Percentiles rank a stretch among this genome's conserved stretches.
Evolutionary conservation across 2,113 vertebrate species (phyloP).

Genomic region (Azemiops feae): DNA sequence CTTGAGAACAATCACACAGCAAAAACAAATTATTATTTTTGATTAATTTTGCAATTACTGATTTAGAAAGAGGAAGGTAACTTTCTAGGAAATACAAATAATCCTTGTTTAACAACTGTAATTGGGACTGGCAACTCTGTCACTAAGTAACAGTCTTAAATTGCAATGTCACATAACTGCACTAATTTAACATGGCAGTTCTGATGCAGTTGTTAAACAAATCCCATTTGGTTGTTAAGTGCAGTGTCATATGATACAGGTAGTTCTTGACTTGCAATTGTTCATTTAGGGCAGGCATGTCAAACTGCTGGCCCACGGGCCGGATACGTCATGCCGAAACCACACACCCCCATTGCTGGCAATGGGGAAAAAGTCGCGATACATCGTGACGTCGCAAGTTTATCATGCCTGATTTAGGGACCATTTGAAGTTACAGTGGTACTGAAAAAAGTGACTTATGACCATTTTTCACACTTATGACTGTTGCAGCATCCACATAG

Average conservation of each 20-base stretch:
- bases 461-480: not conserved
- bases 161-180: not conserved
- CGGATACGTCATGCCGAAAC: too few relatives aligned
- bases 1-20: conserved; percentile 18
- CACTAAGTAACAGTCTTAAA: not conserved
- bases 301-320: too few relatives aligned
- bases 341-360: too few relatives aligned
- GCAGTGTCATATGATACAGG: not conserved
- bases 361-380: too few relatives aligned
- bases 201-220: not conserved
- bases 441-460: not conserved
- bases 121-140: not conserved
- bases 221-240: not conserved
- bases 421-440: not conserved
- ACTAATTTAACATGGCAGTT: not conserved
- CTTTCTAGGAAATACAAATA: not conserved
- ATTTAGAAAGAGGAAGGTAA: not conserved
- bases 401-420: not conserved
- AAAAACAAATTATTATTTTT: not conserved
- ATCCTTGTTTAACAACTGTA: not conserved
- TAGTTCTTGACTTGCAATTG: not conserved
- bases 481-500: not conserved
- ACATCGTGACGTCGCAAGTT: too few relatives aligned
- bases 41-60: not conserved
- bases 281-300: not conserved